Conservation (phyloP, 2,888 invertebrate species). For the Sarcophaga subvicina region DNA sequence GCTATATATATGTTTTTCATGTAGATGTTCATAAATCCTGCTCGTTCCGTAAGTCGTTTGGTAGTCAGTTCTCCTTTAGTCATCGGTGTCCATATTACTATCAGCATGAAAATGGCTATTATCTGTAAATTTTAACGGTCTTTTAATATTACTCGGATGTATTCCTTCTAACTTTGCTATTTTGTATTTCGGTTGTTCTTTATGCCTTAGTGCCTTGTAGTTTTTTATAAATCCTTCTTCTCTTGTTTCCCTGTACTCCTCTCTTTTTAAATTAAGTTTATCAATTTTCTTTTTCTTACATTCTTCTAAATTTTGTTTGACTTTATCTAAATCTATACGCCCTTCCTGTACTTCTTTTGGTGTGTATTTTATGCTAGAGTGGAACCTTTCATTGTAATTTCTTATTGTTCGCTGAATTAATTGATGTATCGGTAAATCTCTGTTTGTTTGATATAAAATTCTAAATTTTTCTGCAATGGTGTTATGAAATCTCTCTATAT, state of each 20-base stretch:
- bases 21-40: constrained; percentile 59
- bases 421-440: constrained; percentile 39
- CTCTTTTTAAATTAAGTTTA: constrained; percentile 48
- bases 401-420: constrained; percentile 40
- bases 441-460: constrained; percentile 27
- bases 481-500: constrained; percentile 65
- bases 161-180: constrained; percentile 55
- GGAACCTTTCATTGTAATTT: constrained; percentile 37
- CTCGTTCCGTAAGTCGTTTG: constrained; percentile 38
- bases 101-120: constrained; percentile 5
- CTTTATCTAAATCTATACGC: background rate
- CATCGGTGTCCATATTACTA: constrained; percentile 27
- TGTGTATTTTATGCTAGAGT: constrained; percentile 24
- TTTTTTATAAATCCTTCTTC: constrained; percentile 48
- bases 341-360: constrained; percentile 22
- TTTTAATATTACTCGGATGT: constrained; percentile 63
- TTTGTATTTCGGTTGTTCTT: constrained; percentile 16
- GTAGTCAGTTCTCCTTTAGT: constrained; percentile 18
- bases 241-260: constrained; percentile 28
- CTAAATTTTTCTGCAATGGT: constrained; percentile 45
- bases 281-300: constrained; percentile 50
- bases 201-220: constrained; percentile 8
- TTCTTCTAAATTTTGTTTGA: constrained; percentile 48
- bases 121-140: constrained; percentile 61
- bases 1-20: constrained; percentile 58